Evolutionary conservation across 2,113 vertebrate species (phyloP).

Genomic region (Percopsis transmontana): DNA sequence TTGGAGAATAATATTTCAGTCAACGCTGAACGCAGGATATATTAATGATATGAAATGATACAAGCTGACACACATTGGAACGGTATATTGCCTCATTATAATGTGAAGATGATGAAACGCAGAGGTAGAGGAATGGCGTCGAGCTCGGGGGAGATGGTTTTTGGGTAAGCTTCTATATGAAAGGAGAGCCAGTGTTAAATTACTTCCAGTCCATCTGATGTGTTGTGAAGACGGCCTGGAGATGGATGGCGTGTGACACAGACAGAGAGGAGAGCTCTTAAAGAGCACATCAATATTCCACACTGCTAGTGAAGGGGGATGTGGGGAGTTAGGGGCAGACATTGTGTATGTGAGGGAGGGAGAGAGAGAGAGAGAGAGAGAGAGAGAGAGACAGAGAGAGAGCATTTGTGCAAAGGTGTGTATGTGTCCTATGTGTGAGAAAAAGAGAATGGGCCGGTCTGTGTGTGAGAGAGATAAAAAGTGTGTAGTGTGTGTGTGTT

Average conservation of each 20-base stretch:
- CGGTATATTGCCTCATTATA: constrained; percentile 59
- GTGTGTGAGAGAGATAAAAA: not conserved
- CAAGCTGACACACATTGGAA: constrained; percentile 60
- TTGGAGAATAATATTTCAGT: constrained; percentile 56
- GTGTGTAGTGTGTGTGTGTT: not conserved
- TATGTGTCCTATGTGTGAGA: constrained; percentile 1
- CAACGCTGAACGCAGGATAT: constrained; percentile 23
- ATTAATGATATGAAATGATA: constrained; percentile 63
- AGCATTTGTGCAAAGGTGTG: constrained; percentile 10
- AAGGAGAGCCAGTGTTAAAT: constrained; percentile 45
- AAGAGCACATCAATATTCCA: constrained; percentile 78
- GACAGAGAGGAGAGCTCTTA: constrained; percentile 73
- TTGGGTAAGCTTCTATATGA: constrained; percentile 44
- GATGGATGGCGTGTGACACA: constrained; percentile 74
- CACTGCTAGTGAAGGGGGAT: constrained; percentile 52
- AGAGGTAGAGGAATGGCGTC: constrained; percentile 41
- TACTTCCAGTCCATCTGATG: constrained; percentile 60
- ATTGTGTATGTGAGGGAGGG: constrained; percentile 29
- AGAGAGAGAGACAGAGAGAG: constrained; percentile 4
- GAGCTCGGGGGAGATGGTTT: constrained; percentile 40
- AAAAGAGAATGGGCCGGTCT: constrained; percentile 5
- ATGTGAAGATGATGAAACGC: constrained; percentile 62
- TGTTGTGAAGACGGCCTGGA: constrained; percentile 34
- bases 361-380: not conserved
- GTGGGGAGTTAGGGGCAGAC: constrained; percentile 33